Conservation (phyloP, 2,797 vertebrate species). For the Anguilla marmorata region DNA sequence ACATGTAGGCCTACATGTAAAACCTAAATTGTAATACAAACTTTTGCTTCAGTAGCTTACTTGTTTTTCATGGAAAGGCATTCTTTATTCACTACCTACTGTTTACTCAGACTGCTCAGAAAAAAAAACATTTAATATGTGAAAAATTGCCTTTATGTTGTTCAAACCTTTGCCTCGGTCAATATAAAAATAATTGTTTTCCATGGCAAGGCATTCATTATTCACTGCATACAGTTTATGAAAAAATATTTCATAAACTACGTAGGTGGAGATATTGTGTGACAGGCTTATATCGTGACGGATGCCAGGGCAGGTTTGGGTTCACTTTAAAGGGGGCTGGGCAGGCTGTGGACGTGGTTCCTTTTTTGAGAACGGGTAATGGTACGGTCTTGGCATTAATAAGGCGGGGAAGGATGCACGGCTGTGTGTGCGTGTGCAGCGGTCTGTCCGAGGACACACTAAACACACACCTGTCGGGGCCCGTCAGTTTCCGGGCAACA, state of each 20-base stretch:
- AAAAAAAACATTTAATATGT: constrained; percentile 4
- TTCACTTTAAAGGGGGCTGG: neutral
- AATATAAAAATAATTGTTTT: constrained; percentile 8
- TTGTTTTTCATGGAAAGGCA: neutral
- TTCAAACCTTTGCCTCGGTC: neutral
- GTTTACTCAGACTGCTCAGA: neutral
- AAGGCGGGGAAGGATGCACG: neutral
- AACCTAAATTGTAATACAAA: no score
- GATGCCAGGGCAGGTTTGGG: neutral
- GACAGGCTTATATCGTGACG: neutral
- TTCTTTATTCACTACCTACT: neutral
- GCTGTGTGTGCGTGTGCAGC: neutral
- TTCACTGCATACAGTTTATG: neutral
- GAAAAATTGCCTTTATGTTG: neutral
- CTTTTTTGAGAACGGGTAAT: neutral
- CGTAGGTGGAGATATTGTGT: neutral
- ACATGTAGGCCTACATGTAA: no score
- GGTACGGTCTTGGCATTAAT: neutral
- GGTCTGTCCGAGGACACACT: constrained; percentile 16
- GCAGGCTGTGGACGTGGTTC: neutral
- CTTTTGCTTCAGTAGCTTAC: neutral
- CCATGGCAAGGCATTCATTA: neutral
- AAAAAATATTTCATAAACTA: constrained; percentile 1
- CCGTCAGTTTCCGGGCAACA: constrained; percentile 37
- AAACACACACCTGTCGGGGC: constrained; percentile 43